phyloP scores from a whole-genome alignment of 2,888 invertebrate species.

The Acleris sparsana region DNA sequence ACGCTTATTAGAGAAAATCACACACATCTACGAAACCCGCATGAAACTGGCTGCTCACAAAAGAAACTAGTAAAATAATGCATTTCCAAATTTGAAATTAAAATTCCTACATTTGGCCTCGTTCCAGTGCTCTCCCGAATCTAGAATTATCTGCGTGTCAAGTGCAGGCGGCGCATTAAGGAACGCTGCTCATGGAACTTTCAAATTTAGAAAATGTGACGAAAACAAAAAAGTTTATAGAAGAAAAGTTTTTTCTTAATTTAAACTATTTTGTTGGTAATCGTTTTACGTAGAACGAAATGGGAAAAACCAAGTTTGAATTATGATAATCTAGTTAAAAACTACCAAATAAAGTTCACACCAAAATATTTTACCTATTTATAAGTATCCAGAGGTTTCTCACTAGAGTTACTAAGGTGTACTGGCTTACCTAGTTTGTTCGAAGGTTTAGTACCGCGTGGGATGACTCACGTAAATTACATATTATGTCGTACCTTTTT shows the following conservation, averaged over 20 bases:
- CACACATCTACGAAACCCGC: not conserved
- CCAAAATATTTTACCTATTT: no score
- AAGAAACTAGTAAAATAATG: conserved; percentile 16
- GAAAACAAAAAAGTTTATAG: not conserved
- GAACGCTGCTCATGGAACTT: conserved; percentile 12
- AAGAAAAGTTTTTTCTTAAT: not conserved
- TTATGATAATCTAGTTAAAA: no score
- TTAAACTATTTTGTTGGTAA: no score
- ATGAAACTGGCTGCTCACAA: not conserved
- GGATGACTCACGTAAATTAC: no score
- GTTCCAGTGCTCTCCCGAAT: conserved; percentile 28
- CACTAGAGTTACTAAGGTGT: no score
- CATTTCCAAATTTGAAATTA: conserved; percentile 29
- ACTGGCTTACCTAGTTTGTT: no score
- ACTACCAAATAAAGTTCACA: no score
- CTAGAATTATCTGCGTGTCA: conserved; percentile 35
- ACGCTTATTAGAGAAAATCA: not conserved
- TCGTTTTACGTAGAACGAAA: no score
- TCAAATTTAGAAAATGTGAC: not conserved
- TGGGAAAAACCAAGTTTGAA: no score
- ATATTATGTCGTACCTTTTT: no score
- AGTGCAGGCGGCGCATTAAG: conserved; percentile 24
- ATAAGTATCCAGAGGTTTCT: no score
- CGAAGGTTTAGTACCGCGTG: no score
- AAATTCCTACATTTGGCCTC: conserved; percentile 29